A percentile compares a stretch with the other conserved stretches of the same genome.
phyloP scores from a whole-genome alignment of 2,888 invertebrate species.

The Alviniconcha strummeri region DNA sequence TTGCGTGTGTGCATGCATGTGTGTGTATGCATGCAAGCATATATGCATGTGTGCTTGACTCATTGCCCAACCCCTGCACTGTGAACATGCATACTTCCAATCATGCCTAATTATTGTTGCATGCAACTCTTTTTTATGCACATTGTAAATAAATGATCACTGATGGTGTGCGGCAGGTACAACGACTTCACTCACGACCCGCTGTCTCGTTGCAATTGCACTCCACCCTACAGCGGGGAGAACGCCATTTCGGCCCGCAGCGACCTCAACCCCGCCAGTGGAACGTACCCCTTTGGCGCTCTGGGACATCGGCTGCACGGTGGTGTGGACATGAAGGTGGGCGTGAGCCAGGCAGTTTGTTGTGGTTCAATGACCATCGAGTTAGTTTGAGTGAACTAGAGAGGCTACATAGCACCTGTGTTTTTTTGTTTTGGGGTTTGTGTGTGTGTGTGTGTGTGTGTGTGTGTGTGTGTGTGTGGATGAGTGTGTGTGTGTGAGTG shows the following conservation, averaged over 20 bases:
- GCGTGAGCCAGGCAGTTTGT: not conserved
- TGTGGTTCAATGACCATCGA: too few species aligned
- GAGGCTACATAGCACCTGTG: not conserved
- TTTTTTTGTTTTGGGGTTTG: not conserved
- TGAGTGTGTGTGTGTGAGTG: not conserved
- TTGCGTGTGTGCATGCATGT: too few species aligned
- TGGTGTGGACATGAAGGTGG: slow-evolving; percentile 77
- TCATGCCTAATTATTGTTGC: too few species aligned
- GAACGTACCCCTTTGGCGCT: slow-evolving; percentile 82
- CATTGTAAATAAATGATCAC: too few species aligned
- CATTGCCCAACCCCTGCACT: not conserved
- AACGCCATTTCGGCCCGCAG: slow-evolving; percentile 83
- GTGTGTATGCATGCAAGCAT: too few species aligned
- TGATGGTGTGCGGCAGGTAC: slow-evolving; percentile 75
- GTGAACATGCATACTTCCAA: not conserved
- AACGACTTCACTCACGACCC: slow-evolving; percentile 84
- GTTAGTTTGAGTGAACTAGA: not conserved
- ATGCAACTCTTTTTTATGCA: too few species aligned
- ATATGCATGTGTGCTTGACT: too few species aligned
- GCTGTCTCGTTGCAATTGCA: slow-evolving; percentile 80
- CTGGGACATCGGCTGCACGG: slow-evolving; percentile 83
- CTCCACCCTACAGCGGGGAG: slow-evolving; percentile 83
- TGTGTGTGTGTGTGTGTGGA: not conserved
- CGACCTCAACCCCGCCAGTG: slow-evolving; percentile 83
- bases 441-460: slow-evolving; percentile 13